A percentile compares a stretch with the other conserved stretches of the same genome.
Evolutionary conservation across 2,888 invertebrate species (phyloP).

Genomic region (Priocnemis perturbator): DNA sequence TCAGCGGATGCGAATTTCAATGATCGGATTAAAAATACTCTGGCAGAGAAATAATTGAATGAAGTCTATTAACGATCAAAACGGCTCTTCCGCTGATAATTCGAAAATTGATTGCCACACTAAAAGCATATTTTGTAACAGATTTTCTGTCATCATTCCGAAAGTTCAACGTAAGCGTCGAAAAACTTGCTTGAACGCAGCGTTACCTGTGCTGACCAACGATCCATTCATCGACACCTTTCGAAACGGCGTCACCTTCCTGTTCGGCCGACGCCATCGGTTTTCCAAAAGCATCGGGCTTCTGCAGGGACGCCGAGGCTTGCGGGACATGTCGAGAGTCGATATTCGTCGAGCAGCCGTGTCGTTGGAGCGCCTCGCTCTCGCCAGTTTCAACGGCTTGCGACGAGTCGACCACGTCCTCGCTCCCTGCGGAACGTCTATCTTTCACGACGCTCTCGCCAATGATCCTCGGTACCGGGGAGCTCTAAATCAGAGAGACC

Average conservation of each 20-base stretch:
- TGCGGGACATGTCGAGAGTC: slow-evolving; percentile 4
- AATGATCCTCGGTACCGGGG: slow-evolving; percentile 2
- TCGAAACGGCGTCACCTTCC: slow-evolving; percentile 39
- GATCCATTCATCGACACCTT: slow-evolving; percentile 54
- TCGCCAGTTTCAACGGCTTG: background rate
- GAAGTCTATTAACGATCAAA: no score
- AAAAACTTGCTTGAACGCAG: background rate
- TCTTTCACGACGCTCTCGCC: background rate
- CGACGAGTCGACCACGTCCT: background rate
- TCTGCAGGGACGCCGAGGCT: slow-evolving; percentile 25
- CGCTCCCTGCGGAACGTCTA: background rate
- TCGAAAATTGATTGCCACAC: no score
- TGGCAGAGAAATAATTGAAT: no score
- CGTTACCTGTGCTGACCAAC: slow-evolving; percentile 44
- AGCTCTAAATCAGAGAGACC: no score
- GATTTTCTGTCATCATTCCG: background rate
- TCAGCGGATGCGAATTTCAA: background rate
- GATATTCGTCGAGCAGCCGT: slow-evolving; percentile 8
- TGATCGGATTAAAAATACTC: background rate
- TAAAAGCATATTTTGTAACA: no score
- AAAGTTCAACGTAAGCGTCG: background rate
- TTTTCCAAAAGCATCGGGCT: slow-evolving; percentile 49
- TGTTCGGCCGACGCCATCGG: slow-evolving; percentile 44
- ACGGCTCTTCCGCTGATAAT: no score
- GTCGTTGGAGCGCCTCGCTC: background rate